Evolutionary conservation across 2,797 vertebrate species (phyloP).

Genomic region (Buceros bicornis): DNA sequence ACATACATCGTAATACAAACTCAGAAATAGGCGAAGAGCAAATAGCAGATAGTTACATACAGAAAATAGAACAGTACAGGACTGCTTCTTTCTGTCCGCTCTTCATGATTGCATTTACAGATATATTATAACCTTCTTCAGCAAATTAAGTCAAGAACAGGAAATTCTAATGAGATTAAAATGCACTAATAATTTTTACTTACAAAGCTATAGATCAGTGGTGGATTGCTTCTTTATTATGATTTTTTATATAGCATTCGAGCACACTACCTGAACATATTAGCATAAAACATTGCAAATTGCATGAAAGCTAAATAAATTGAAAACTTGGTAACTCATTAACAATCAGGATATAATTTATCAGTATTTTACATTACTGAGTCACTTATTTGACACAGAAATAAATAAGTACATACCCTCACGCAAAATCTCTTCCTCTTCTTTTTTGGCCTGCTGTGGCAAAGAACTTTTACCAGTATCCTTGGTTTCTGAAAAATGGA

Average conservation of each 20-base stretch:
- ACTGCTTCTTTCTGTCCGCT: not conserved
- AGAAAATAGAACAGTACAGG: not conserved
- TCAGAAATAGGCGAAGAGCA: not conserved
- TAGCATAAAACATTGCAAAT: not conserved
- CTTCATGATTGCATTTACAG: not conserved
- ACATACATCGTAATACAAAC: not conserved
- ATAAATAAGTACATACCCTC: conserved; percentile 84
- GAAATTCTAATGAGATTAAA: conserved; percentile 43
- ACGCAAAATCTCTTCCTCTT: conserved; percentile 84
- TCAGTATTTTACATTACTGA: not conserved
- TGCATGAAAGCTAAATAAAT: not conserved
- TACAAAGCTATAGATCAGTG: not conserved
- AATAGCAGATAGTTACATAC: not conserved
- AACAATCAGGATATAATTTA: not conserved
- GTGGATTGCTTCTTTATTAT: conserved; percentile 9
- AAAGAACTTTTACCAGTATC: conserved; percentile 71
- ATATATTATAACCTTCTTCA: not conserved
- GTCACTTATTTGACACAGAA: not conserved
- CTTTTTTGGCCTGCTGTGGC: conserved; percentile 79
- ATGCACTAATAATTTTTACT: conserved; percentile 29
- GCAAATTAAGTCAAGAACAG: conserved; percentile 4
- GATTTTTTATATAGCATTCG: not conserved
- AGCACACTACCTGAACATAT: not conserved
- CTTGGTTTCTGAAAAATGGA: conserved; percentile 72
- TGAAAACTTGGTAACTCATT: not conserved